These are phyloP conservation scores for Oscarella lobularis DNA, from an alignment of 37 sponge, comb jelly and placozoan genomes.

Conservation along the genomic window DNA sequence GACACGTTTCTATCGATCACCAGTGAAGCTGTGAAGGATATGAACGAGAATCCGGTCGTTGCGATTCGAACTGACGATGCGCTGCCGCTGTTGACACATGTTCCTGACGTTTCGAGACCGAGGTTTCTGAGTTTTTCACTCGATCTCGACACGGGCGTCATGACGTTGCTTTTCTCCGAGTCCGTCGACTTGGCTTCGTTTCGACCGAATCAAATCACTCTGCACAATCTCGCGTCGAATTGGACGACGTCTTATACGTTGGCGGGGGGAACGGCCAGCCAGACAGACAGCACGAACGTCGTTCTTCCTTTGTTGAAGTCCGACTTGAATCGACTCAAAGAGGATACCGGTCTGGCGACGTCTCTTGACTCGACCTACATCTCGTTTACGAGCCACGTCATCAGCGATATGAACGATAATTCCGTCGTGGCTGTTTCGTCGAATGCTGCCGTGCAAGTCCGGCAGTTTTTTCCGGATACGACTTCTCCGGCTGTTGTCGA, in stretches of 20 bases:
- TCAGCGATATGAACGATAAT: slow-evolving; percentile 55
- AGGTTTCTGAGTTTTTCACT: slow-evolving; percentile 32
- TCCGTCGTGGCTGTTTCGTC: slow-evolving; percentile 8
- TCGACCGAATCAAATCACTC: slow-evolving; percentile 23
- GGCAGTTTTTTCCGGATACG: slow-evolving; percentile 28
- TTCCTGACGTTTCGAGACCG: slow-evolving; percentile 34
- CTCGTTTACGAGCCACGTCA: slow-evolving; percentile 19
- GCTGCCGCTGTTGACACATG: slow-evolving; percentile 36
- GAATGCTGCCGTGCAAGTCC: slow-evolving; percentile 19
- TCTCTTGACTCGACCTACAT: slow-evolving; percentile 21
- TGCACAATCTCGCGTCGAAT: slow-evolving; percentile 19
- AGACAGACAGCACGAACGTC: slow-evolving; percentile 35
- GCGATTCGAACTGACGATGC: slow-evolving; percentile 26
- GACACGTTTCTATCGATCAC: slow-evolving; percentile 41
- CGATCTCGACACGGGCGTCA: slow-evolving; percentile 40
- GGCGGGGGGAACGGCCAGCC: slow-evolving; percentile 13
- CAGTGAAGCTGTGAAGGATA: slow-evolving; percentile 30
- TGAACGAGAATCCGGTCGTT: slow-evolving; percentile 33
- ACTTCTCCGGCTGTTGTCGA: slow-evolving; percentile 35
- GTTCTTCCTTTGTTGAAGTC: slow-evolving; percentile 13
- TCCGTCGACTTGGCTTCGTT: neutral
- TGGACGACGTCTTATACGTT: slow-evolving; percentile 9
- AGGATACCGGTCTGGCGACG: slow-evolving; percentile 28
- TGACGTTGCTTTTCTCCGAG: slow-evolving; percentile 34
- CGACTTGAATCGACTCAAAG: slow-evolving; percentile 65